Evolutionary conservation across 2,797 vertebrate species (phyloP).

Genomic region (Ctenopoma multispine): DNA sequence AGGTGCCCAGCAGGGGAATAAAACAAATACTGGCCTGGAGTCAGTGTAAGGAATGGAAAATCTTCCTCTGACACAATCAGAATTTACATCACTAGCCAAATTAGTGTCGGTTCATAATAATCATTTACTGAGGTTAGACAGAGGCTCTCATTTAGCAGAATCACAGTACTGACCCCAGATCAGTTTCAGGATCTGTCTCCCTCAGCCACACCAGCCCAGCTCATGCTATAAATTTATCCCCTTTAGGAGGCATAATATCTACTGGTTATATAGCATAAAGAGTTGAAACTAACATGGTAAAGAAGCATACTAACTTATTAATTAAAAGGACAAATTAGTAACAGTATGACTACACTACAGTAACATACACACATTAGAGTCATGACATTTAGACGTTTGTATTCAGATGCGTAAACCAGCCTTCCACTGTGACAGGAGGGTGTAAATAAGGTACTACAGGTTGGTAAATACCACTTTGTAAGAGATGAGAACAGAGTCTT

Average conservation of each 20-base stretch:
- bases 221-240: slow-evolving; percentile 20
- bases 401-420: slow-evolving; percentile 9
- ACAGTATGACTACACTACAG: slow-evolving; percentile 42
- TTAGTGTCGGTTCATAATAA: neutral
- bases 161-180: slow-evolving; percentile 65
- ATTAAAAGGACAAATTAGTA: slow-evolving; percentile 36
- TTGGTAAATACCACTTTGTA: neutral
- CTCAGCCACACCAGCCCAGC: slow-evolving; percentile 55
- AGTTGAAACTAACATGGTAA: slow-evolving; percentile 13
- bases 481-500: neutral
- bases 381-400: slow-evolving; percentile 24
- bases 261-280: slow-evolving; percentile 16
- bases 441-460: neutral
- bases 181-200: slow-evolving; percentile 45
- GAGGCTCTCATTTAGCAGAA: neutral
- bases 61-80: neutral
- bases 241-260: slow-evolving; percentile 17
- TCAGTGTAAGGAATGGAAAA: slow-evolving; percentile 32
- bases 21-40: slow-evolving; percentile 57
- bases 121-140: neutral
- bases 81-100: slow-evolving; percentile 7
- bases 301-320: slow-evolving; percentile 29
- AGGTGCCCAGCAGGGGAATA: slow-evolving; percentile 15
- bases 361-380: slow-evolving; percentile 38
- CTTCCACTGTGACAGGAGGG: neutral